Evolutionary conservation across 2,113 vertebrate genomes (phyloP), one percentile per base, ranked within the genome.

Genomic region (Picathartes gymnocephalus): DNA sequence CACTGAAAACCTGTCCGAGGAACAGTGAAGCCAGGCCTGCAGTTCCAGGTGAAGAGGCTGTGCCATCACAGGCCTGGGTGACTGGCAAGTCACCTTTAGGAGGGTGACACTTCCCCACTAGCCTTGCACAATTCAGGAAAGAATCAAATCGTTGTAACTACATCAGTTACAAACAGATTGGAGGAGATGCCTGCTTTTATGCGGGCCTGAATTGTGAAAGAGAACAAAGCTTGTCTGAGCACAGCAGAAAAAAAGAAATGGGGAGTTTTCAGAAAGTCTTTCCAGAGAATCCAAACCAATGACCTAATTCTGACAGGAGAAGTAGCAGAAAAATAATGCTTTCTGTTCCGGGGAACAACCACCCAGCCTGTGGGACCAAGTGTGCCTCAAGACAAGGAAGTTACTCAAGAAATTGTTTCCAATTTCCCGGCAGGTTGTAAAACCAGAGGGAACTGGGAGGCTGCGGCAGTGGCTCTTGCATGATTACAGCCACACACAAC

Each of bases 391-490:
- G 61, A 47, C 66, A 39, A 4, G 11, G 58, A 72, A 68, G 45
- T 61, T 57, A 20, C 40, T 40, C 48, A 87, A 79, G 25, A 61
- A 51, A 47, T 8, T 6, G 44, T 20, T 84, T 56, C 68, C 35
- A 33, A 6, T 33, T 62, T 66, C 60, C 19, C 9, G 2, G 61
- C 7, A 33, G 0, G 2, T 2, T 64, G n/a, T 24, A 61, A n/a
- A 79, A 37, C 42, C 70, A 45, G 53, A 56, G 48, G 71, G 50
- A 85, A 47, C 15, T 7, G 31, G 61, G 48, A 76, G 57, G 31
- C 51, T 54, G 69, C 64, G 45, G 39, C 30, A 7, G n/a, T 2
- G 35, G 64, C 66, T 88, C 40, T 28, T 35, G 8, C 5, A 7
- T 0, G 19, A 39, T 56, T 45, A 23, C 20, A 61, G 76, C 33